Evolutionary conservation across 2,888 invertebrate genomes (phyloP), one percentile per base, ranked within the genome.

Genomic region (Pseudolycoriella hygida): DNA sequence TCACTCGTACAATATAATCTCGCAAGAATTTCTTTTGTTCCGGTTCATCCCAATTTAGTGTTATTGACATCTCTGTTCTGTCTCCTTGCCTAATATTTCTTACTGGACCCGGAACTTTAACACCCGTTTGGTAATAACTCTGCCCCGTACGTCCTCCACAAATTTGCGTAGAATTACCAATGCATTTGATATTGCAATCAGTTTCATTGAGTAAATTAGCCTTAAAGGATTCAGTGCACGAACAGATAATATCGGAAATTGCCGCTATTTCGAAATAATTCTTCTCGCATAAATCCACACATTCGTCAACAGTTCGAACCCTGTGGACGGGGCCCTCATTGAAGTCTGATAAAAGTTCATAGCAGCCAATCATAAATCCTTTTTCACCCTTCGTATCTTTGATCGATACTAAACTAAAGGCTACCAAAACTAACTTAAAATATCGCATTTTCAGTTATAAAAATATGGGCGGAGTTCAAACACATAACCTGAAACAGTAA

Each of bases 91-190:
- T 59, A 17, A 85, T 56, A 47, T 74, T 68, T 48, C 67, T 65
- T 1, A 86, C 85, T n/a, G 80, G 77, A 6, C 80, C 79, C 15
- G 84, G 77, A 10, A 73, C 74, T 40, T 48, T 44, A 47, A 70
- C 61, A 31, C 74, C 76, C 1, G 80, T 80, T 38, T 75, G 72
- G 55, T 81, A 83, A 25, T 82, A 74, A 52, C 76, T 77, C 46
- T 76, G 76, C 0, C 76, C 72, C 20, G 71, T 69, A 1, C 69
- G 62, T 0, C 81, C 81, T 1, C 84, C 85, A 56, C 85, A 85
- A 48, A 69, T 69, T 53, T 74, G 72, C 1, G 67, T 67, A 30
- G 69, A 68, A 56, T 77, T 76, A 46, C 72, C 72, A 6, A 68
- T 66, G 52, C 85, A 85, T 0, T 69, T 67, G 11, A 65, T 69